These are phyloP conservation scores for Coregonus sp. DNA, from an alignment of 2,797 vertebrate species.

Conservation along the genomic window DNA sequence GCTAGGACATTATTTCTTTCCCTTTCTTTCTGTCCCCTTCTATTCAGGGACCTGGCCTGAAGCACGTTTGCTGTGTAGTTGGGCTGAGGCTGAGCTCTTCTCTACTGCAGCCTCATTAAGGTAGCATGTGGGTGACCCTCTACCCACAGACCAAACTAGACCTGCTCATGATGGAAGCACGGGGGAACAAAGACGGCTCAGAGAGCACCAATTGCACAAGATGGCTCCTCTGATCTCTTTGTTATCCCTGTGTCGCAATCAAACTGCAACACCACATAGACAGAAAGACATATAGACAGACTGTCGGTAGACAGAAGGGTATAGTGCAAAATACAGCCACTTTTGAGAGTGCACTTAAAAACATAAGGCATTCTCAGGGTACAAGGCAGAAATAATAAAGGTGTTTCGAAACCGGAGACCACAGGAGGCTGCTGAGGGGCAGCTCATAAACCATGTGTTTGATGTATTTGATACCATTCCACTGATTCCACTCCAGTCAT, in stretches of 20 bases:
- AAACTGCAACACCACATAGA: neutral
- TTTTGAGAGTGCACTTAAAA: neutral
- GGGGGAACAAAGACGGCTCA: neutral
- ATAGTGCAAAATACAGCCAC: slow-evolving; percentile 10
- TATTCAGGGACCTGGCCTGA: neutral
- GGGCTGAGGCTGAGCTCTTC: neutral
- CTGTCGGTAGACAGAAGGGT: neutral
- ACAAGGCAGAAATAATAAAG: slow-evolving; percentile 1
- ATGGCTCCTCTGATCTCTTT: neutral
- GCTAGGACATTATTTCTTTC: neutral
- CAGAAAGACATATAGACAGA: neutral
- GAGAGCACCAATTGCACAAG: neutral
- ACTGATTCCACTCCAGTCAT: too few relatives aligned
- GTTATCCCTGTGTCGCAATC: neutral
- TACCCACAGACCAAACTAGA: slow-evolving; percentile 16
- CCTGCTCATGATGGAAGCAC: neutral
- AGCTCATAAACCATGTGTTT: too few relatives aligned
- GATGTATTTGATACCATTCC: too few relatives aligned
- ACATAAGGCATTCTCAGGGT: slow-evolving; percentile 5
- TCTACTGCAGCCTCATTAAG: slow-evolving; percentile 1
- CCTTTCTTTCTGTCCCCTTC: neutral
- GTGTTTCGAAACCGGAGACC: neutral
- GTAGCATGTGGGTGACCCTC: slow-evolving; percentile 14
- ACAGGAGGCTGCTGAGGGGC: neutral
- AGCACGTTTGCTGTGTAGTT: neutral